These are phyloP conservation scores for Xylocampa areola DNA, from an alignment of 2,888 invertebrate genomes.

Conservation along the genomic window DNA sequence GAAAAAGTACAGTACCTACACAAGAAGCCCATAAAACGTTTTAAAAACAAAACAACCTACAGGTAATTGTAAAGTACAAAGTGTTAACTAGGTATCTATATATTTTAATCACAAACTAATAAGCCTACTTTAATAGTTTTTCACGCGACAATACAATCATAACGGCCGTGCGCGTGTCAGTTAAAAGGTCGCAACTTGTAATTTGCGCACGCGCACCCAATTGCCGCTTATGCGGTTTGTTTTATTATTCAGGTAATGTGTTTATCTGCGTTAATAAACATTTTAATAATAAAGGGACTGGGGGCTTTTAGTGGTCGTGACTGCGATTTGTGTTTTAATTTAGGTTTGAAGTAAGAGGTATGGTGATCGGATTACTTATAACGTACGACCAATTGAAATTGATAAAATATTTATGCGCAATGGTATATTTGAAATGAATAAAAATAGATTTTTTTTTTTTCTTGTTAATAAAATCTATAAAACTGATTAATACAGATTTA, in stretches of 20 bases:
- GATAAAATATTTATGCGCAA: no score
- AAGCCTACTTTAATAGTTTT: conserved; percentile 16
- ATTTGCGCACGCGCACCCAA: conserved; percentile 65
- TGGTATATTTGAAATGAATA: no score
- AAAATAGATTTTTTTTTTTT: no score
- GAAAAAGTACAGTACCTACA: no score
- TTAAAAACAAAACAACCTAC: neutral
- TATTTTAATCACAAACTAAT: conserved; percentile 31
- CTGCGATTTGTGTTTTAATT: conserved; percentile 13
- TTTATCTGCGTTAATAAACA: conserved; percentile 38
- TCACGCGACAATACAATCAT: conserved; percentile 33
- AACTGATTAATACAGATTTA: no score
- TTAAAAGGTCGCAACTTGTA: conserved; percentile 65
- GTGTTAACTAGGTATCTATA: conserved; percentile 18
- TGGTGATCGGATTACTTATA: neutral
- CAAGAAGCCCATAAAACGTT: no score
- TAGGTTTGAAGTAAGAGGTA: neutral
- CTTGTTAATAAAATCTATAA: no score
- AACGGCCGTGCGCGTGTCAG: conserved; percentile 50
- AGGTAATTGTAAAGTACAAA: conserved; percentile 8
- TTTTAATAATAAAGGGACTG: conserved; percentile 15
- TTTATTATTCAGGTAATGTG: conserved; percentile 54
- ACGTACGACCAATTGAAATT: no score
- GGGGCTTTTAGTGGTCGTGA: neutral
- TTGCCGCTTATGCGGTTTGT: conserved; percentile 60